Base-by-base conservation (phyloP, 2,888 invertebrate species). In the Furcula furcula region DNA sequence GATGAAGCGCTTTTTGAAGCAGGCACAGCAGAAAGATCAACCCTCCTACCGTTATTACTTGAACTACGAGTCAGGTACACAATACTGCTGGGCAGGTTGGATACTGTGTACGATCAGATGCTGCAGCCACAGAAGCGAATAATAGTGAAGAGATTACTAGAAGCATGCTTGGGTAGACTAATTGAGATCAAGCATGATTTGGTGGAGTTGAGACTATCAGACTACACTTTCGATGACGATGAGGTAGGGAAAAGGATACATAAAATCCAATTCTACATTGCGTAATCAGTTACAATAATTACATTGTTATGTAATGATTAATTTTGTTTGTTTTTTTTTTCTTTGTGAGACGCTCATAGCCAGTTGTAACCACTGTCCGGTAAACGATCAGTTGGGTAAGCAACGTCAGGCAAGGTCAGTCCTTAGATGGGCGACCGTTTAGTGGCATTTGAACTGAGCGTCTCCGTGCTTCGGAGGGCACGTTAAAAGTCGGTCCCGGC, bases 121-220 rank as follows among this genome's bases (percentile, higher is more conserved):
- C 89, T 97, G 21, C 98, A 98, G 72, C 98, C 98, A 0, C 98
- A 98, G 73, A 98, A 98, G 73, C 90, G 97, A 16, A 72, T 93
- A 29, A 86, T 98, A n/a, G 90, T 98, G 0, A 91, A 91, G 43
- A 91, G 93, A 46, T 67, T 95, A 1, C 69, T 97, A 2, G 95
- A 97, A 63, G 91, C 93, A 0, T 92, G 93, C 23, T 86, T 97
- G 34, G 97, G 97, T 0, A 90, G 98, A 40, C 86, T 97, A 23
- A 82, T 98, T 16, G 98, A 98, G 75, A 80, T 98, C 4, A 97
- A 97, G 68, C 91, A 94, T 57, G 97, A 98, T 67, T 88, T 98
- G 46, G 96, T 97, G 0, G 94, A 96, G 58, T 90, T 97, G 9
- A 94, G 97, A 72, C 79, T 96, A 21, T 94, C 94, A 32, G 98